Evolutionary conservation across 2,888 invertebrate genomes (phyloP).

Genomic region (Cynaeus angustus): DNA sequence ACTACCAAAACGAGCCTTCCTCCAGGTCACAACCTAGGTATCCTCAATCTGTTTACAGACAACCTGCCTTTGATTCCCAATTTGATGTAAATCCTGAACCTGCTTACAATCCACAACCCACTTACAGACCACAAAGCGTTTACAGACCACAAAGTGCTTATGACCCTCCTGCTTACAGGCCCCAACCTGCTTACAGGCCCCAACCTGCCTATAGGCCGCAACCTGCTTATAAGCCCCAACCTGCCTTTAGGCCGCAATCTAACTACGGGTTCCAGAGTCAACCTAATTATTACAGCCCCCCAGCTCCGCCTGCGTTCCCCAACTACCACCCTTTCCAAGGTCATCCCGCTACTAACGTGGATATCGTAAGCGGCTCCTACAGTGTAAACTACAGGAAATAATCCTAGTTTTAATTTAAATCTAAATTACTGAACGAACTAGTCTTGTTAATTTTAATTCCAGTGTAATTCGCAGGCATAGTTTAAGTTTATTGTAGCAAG

Average conservation of each 20-base stretch:
- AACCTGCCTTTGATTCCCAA: slow-evolving; percentile 65
- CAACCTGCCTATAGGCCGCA: slow-evolving; percentile 59
- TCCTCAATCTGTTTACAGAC: slow-evolving; percentile 54
- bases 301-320: slow-evolving; percentile 57
- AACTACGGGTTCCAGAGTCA: slow-evolving; percentile 62
- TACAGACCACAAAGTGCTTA: slow-evolving; percentile 21
- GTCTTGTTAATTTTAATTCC: slow-evolving; percentile 21
- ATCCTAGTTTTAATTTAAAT: slow-evolving; percentile 1
- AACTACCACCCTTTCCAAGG: slow-evolving; percentile 69
- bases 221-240: slow-evolving; percentile 60
- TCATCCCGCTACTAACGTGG: slow-evolving; percentile 83
- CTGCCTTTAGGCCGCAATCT: slow-evolving; percentile 63
- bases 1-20: slow-evolving; percentile 78
- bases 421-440: slow-evolving; percentile 35
- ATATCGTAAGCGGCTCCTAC: slow-evolving; percentile 85
- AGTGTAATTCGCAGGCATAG: slow-evolving; percentile 15
- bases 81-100: slow-evolving; percentile 40
- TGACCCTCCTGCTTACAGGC: slow-evolving; percentile 43
- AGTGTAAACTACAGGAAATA: slow-evolving; percentile 78
- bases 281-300: slow-evolving; percentile 57
- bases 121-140: slow-evolving; percentile 51
- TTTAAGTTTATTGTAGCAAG: slow-evolving; percentile 11
- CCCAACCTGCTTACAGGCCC: slow-evolving; percentile 67
- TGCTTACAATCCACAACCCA: slow-evolving; percentile 4
- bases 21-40: slow-evolving; percentile 41